Evolutionary conservation across 2,888 invertebrate genomes (phyloP), one percentile per base, ranked within the genome.

Genomic region (Taphrorychus bicolor): DNA sequence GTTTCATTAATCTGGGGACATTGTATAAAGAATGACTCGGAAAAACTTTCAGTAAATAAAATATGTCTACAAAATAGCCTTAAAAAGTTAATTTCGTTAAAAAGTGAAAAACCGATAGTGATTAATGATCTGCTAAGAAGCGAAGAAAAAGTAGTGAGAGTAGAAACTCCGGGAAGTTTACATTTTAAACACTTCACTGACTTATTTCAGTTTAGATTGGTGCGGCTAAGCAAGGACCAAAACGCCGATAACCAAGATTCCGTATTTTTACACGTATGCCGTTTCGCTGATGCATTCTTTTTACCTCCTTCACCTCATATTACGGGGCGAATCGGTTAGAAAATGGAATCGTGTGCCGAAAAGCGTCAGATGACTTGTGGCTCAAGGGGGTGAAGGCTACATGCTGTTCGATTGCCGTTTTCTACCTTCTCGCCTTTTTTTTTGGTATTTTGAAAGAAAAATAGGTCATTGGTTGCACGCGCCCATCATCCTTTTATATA

Each of bases 311-410:
- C 63, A 62, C 60, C 64, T 65, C 68, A 70, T 70, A 61, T 64
- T 73, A 70, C 71, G 62, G 69, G 69, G 57, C 57, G 69, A 69
- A 72, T 72, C 70, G 71, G 72, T 71, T 66, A 59, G 49, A 68
- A 63, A 61, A 52, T 32, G 52, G 61, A 61, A 66, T 62, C 70
- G 70, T 70, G 66, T 59, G 65, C 66, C 59, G 49, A 53, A 63
- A 59, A 45, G 70, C 66, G 66, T 66, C 70, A 70, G 61, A 70
- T 70, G 70, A 70, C 70, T 69, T 69, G 69, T 69, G 69, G 60
- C 69, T 66, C 66, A 67, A 66, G 70, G 66, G 66, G 63, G 66
- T 70, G 66, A 66, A 66, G 61, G 58, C 56, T 63, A 70, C 70
- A 73, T 71, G 73, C 70, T 70, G 70, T 70, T 70, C 56, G 56